Evolutionary conservation across 1,140 invertebrate species (phyloP).

Genomic region (Listronotus bonariensis): DNA sequence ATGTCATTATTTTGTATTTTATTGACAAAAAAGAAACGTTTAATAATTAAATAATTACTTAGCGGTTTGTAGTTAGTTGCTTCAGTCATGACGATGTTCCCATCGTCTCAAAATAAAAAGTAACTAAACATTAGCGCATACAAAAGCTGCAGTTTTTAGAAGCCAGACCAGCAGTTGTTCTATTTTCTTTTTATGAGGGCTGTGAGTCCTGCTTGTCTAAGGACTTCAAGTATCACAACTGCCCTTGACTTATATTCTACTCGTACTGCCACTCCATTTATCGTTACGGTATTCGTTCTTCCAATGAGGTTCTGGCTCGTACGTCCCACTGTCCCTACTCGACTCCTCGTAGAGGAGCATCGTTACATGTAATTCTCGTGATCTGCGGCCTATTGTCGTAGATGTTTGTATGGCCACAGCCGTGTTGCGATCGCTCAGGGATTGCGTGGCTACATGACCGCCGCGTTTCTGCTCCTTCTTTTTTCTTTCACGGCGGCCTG

Average conservation of each 20-base stretch:
- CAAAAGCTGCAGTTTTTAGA: no score
- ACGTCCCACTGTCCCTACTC: constrained; percentile 66
- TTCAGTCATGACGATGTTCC: no score
- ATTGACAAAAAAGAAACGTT: no score
- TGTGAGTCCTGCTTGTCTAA: no score
- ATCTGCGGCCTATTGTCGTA: constrained; percentile 77
- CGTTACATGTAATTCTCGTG: constrained; percentile 72
- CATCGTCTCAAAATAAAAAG: no score
- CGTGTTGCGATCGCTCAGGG: constrained; percentile 71
- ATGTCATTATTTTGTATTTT: no score
- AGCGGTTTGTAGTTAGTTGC: no score
- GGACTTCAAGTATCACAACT: neutral
- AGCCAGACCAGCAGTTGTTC: no score
- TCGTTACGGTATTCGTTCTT: constrained; percentile 65
- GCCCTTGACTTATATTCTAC: constrained; percentile 51
- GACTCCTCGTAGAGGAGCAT: constrained; percentile 65
- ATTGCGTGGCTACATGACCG: constrained; percentile 86
- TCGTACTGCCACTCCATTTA: constrained; percentile 73
- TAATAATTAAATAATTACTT: no score
- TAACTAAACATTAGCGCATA: no score
- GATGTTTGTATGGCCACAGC: constrained; percentile 60
- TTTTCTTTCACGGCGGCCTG: constrained; percentile 81
- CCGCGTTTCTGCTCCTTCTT: constrained; percentile 82
- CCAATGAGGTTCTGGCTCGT: constrained; percentile 70
- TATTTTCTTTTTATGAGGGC: no score